phyloP scores from a whole-genome alignment of 64 coral and sea anemone species.

The Porites australiensis region DNA sequence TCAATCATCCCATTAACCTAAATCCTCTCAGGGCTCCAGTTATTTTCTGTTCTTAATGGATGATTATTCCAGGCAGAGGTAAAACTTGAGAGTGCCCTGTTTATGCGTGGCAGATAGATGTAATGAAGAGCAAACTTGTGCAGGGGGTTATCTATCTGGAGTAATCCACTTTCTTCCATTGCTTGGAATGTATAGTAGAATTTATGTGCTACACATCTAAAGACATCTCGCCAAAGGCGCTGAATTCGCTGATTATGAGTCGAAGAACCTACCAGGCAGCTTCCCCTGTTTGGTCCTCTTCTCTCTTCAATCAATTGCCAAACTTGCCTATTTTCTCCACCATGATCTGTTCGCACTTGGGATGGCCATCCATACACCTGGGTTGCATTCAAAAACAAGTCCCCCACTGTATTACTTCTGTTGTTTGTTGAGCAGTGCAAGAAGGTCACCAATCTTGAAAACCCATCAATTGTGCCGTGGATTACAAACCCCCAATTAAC shows the following conservation, averaged over 20 bases:
- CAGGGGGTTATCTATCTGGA: conserved; percentile 20
- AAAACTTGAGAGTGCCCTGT: conserved; percentile 33
- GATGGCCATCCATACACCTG: conserved; percentile 14
- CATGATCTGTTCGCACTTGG: too few species aligned
- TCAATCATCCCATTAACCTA: conserved; percentile 33
- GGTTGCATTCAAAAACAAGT: conserved; percentile 8
- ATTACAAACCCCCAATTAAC: background rate
- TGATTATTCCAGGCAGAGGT: conserved; percentile 27
- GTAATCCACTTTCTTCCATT: conserved; percentile 47
- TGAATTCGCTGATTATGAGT: conserved; percentile 56
- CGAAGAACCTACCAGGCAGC: conserved; percentile 45
- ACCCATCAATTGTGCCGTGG: background rate
- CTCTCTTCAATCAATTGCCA: background rate
- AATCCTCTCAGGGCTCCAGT: background rate
- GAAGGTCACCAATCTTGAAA: background rate
- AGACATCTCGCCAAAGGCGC: conserved; percentile 52
- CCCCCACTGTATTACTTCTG: conserved; percentile 15
- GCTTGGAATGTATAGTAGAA: conserved; percentile 48
- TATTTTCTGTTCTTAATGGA: conserved; percentile 10
- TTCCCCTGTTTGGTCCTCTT: conserved; percentile 50
- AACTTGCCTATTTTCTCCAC: background rate
- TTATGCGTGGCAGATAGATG: conserved; percentile 2
- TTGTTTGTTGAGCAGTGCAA: conserved; percentile 34
- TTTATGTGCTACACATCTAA: conserved; percentile 30
- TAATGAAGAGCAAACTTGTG: conserved; percentile 13